Percentiles rank a stretch among this genome's conserved stretches.
These are phyloP conservation scores for Protobothrops flavoviridis DNA, from an alignment of 2,113 vertebrate species.

Conservation along the genomic window DNA sequence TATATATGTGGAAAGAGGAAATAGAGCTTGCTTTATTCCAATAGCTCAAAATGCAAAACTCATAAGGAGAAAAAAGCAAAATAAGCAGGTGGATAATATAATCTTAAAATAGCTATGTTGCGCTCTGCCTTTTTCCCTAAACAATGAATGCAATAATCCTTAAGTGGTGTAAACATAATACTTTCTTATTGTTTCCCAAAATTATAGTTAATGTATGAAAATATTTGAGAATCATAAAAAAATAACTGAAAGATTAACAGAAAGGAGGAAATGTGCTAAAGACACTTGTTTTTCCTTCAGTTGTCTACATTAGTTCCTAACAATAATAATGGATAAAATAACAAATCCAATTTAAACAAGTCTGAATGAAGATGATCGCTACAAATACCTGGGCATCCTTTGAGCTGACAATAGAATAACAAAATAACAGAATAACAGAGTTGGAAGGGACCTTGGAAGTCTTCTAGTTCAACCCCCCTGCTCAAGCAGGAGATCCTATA, in stretches of 20 bases:
- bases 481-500: background rate
- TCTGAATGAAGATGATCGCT: background rate
- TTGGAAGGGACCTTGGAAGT: background rate
- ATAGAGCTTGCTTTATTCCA: background rate
- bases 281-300: background rate
- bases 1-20: background rate
- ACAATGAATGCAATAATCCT: slow-evolving; percentile 8
- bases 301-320: background rate
- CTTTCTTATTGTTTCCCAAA: slow-evolving; percentile 16
- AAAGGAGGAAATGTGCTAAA: background rate
- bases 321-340: background rate
- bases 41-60: background rate
- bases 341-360: background rate
- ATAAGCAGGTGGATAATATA: slow-evolving; percentile 5
- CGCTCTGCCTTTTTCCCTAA: background rate
- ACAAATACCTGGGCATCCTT: background rate
- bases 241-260: slow-evolving; percentile 1
- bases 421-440: background rate
- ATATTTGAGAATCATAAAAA: background rate
- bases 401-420: background rate
- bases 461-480: background rate
- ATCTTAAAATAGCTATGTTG: slow-evolving; percentile 7
- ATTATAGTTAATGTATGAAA: background rate
- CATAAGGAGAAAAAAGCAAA: slow-evolving; percentile 17
- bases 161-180: background rate